Evolutionary conservation across 1,140 invertebrate genomes (phyloP), one percentile per base, ranked within the genome.

Genomic region (Cotesia glomerata): DNA sequence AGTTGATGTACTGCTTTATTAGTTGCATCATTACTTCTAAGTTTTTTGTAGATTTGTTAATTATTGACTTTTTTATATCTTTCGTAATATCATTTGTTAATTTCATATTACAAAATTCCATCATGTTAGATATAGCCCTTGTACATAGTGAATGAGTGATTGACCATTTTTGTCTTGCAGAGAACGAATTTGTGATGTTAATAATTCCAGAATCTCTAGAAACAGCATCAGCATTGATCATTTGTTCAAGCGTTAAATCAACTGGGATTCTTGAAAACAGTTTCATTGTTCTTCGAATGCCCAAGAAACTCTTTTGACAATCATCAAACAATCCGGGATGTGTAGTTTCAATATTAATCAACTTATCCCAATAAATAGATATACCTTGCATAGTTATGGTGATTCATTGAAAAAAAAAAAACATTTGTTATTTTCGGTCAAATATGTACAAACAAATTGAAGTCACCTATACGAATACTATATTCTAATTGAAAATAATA

Each of bases 141-240:
- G 74, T 72, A 76, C 75, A 75, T 58, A 80, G 68, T 66, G 67
- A 71, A 63, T 78, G 78, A 71, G 66, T 79, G 63, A 68, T 67
- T 71, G 76, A 16, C 76, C 78, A 80, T 71, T 72, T 72, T 64
- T 77, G 75, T 65, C 78, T 65, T 16, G 77, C 76, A 18, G 71
- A 78, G 69, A 78, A 75, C 35, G 77, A 80, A 64, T 80, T 76
- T 72, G 75, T 78, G 35, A 79, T 76, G 3, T 80, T 74, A 13
- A 73, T 63, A 4, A 79, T 63, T 58, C 75, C 78, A 35, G 75
- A 76, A 51, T 75, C 65, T 74, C 59, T 74, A 69, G 64, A 75
- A 16, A 59, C 78, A 34, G 74, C 77, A 61, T 76, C 75, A 4
- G 74, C 74, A n/a, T n/a, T n/a, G n/a, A 70, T 79, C 78, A 59